phyloP scores from a whole-genome alignment of 2,113 vertebrate species.

The Bufo gargarizans region DNA sequence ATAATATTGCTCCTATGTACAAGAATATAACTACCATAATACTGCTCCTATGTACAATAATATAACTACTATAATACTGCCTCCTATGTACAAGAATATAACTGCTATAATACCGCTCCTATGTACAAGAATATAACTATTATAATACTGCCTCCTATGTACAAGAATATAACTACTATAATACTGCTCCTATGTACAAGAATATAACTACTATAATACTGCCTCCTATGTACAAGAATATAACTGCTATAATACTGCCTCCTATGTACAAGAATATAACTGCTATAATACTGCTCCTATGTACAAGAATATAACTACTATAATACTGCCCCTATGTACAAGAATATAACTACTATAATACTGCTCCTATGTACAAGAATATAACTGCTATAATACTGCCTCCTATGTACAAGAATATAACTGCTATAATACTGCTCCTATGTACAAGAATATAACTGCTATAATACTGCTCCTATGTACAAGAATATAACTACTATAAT shows the following conservation, averaged over 20 bases:
- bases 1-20: neutral
- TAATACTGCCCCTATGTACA: neutral
- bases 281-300: neutral
- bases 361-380: neutral
- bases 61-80: constrained; percentile 2
- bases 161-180: neutral
- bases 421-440: constrained; percentile 1
- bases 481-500: no score
- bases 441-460: no score
- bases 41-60: neutral
- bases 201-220: no score
- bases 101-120: neutral
- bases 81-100: neutral
- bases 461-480: no score
- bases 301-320: neutral
- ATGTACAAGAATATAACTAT: neutral
- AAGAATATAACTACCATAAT: neutral
- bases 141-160: neutral
- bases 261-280: neutral
- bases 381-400: neutral
- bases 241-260: neutral
- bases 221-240: neutral
- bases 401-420: neutral
- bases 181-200: no score
- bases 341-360: neutral